These are phyloP conservation scores for Alligator mississippiensis DNA, from an alignment of 2,113 vertebrate genomes.

Conservation along the genomic window DNA sequence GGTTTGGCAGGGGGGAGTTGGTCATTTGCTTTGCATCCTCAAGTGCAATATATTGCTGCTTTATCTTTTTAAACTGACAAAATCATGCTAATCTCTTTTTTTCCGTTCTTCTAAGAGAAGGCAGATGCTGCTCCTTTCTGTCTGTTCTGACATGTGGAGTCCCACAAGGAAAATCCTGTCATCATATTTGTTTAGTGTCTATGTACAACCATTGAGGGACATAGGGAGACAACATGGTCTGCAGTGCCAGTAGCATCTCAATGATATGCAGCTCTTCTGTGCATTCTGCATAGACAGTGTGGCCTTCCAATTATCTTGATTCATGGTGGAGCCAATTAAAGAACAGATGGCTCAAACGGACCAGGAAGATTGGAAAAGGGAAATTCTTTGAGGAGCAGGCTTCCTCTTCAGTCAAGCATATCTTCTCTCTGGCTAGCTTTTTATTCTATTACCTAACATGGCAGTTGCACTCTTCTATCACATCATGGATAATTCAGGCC, in stretches of 20 bases:
- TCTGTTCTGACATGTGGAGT: neutral
- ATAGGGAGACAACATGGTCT: neutral
- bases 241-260: neutral
- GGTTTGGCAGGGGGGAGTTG: too few relatives aligned
- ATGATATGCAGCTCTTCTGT: neutral
- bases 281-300: neutral
- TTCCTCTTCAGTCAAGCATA: neutral
- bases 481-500: neutral
- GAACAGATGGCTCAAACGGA: neutral
- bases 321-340: neutral
- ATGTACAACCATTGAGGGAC: neutral
- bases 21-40: neutral
- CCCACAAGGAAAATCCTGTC: neutral
- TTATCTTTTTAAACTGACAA: neutral
- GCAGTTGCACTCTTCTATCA: neutral
- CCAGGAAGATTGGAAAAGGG: neutral
- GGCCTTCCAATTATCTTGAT: neutral
- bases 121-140: neutral
- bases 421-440: neutral
- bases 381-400: neutral
- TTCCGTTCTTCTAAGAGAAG: neutral
- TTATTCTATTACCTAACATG: neutral
- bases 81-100: neutral
- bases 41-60: neutral
- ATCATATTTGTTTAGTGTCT: neutral